These are phyloP conservation scores for Eremophila alpestris DNA, from an alignment of 2,797 vertebrate species.

Conservation along the genomic window DNA sequence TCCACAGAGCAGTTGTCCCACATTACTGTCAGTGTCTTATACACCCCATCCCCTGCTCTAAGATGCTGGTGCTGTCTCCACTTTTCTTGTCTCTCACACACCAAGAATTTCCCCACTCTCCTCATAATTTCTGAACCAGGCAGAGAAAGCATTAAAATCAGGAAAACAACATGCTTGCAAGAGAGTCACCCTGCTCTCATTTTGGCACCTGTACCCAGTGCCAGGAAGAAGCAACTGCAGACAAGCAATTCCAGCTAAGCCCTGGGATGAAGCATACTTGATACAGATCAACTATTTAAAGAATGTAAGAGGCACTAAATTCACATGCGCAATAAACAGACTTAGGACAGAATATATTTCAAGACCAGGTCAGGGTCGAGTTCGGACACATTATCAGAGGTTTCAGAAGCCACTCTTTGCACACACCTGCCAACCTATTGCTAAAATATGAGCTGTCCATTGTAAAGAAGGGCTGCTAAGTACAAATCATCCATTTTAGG, in stretches of 20 bases:
- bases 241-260: conserved; percentile 31
- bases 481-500: neutral
- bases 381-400: neutral
- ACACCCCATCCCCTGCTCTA: neutral
- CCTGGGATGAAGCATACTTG: conserved; percentile 54
- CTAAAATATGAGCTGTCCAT: neutral
- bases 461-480: neutral
- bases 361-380: conserved; percentile 21
- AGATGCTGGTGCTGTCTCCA: neutral
- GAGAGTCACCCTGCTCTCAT: neutral
- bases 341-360: conserved; percentile 1
- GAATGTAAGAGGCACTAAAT: conserved; percentile 51
- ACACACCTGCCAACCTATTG: neutral
- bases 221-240: neutral
- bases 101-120: neutral
- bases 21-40: neutral
- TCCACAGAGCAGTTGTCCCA: neutral
- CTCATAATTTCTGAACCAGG: neutral
- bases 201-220: neutral
- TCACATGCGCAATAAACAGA: neutral
- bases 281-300: conserved; percentile 67
- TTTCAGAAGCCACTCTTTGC: neutral
- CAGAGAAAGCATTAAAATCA: neutral
- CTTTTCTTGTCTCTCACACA: neutral
- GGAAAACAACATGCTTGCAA: neutral